Evolutionary conservation across 2,888 invertebrate species (phyloP).

Genomic region (Cacoxenus indagator): DNA sequence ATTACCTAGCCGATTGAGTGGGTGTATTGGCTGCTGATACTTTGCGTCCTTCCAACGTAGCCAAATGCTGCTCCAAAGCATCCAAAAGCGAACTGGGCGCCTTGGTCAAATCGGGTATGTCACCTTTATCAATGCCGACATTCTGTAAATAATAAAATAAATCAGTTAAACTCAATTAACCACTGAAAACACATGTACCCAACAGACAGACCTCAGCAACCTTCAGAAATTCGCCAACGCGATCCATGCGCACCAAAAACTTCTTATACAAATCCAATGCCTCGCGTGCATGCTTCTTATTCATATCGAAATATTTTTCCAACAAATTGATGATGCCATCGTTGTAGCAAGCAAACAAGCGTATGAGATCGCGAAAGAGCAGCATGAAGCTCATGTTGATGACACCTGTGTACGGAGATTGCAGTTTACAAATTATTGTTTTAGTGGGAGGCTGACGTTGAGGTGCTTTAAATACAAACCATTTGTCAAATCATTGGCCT

Average conservation of each 20-base stretch:
- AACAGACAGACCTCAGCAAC: constrained; percentile 76
- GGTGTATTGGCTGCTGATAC: constrained; percentile 88
- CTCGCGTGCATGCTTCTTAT: constrained; percentile 98
- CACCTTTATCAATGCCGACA: constrained; percentile 98
- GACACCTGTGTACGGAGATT: constrained; percentile 81
- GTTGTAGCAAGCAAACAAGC: constrained; percentile 99
- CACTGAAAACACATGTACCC: background rate
- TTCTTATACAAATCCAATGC: constrained; percentile 98
- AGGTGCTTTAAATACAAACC: background rate
- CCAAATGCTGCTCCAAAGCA: constrained; percentile 96
- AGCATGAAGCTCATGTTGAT: constrained; percentile 99
- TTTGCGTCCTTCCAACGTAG: constrained; percentile 93
- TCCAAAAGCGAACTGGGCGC: constrained; percentile 97
- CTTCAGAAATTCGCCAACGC: constrained; percentile 97
- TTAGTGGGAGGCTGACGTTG: background rate
- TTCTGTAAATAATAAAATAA: constrained; percentile 74
- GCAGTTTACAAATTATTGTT: too few relatives aligned
- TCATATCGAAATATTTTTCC: constrained; percentile 99
- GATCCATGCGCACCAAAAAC: constrained; percentile 98
- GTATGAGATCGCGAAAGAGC: constrained; percentile 97
- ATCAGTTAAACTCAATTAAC: background rate
- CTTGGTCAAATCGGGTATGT: constrained; percentile 98
- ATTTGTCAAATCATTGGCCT: constrained; percentile 86
- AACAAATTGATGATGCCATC: constrained; percentile 98
- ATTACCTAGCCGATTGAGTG: constrained; percentile 85